These are phyloP conservation scores for Sebastes nivosus DNA, from an alignment of 2,797 vertebrate genomes.

Conservation along the genomic window DNA sequence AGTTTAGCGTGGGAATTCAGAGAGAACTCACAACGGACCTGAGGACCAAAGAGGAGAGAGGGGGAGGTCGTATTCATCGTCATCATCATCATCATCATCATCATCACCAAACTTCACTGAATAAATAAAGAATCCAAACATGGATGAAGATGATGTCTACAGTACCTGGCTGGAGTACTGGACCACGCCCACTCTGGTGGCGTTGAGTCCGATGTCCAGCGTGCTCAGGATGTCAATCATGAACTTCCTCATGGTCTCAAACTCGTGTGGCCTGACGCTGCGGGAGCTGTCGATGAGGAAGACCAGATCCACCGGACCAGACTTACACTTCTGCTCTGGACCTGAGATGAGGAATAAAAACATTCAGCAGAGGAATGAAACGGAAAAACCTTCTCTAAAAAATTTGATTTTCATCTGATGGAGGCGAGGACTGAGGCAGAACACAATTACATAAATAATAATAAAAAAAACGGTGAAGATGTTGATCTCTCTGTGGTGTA, in stretches of 20 bases:
- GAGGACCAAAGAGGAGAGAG: conserved; percentile 24
- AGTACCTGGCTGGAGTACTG: conserved; percentile 96
- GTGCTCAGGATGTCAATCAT: conserved; percentile 92
- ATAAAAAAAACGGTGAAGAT: no score
- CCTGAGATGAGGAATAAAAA: conserved; percentile 36
- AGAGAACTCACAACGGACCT: conserved; percentile 95
- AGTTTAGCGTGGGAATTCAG: conserved; percentile 86
- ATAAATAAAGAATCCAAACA: neutral
- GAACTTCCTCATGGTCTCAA: conserved; percentile 95
- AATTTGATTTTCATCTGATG: no score
- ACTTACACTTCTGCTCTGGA: conserved; percentile 86
- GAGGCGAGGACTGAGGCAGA: no score
- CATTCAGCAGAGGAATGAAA: neutral
- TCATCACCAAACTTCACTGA: neutral
- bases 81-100: neutral
- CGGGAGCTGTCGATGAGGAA: conserved; percentile 98
- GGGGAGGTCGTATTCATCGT: neutral
- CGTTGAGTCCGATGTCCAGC: conserved; percentile 87
- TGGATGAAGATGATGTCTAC: conserved; percentile 25
- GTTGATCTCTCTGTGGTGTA: no score
- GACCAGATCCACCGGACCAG: conserved; percentile 92
- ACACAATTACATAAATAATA: no score
- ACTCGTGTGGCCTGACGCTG: conserved; percentile 95
- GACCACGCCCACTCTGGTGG: conserved; percentile 92
- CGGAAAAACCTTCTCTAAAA: no score